Evolutionary conservation across 2,113 vertebrate species (phyloP).

Genomic region (Acanthisitta chloris): DNA sequence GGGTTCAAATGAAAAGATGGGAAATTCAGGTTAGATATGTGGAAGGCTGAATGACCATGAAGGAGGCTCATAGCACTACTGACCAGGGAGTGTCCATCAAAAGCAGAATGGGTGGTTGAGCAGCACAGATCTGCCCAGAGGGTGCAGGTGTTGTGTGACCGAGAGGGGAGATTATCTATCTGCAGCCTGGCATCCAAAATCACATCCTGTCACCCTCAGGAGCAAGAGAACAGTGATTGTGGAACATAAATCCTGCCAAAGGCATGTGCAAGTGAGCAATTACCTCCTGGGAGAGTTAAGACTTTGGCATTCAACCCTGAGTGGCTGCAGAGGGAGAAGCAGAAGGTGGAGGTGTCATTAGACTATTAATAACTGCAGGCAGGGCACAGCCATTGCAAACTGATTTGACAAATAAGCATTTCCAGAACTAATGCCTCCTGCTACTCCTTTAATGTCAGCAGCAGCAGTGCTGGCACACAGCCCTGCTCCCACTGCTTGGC

Average conservation of each 20-base stretch:
- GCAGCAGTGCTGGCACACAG: neutral
- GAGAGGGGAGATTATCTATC: neutral
- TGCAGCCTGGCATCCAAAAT: neutral
- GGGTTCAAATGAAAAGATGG: neutral
- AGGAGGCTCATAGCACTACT: no score
- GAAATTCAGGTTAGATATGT: neutral
- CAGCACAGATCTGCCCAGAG: neutral
- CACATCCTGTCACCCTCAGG: neutral
- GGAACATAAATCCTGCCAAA: neutral
- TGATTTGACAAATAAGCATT: neutral
- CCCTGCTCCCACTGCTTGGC: neutral
- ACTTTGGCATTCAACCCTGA: neutral
- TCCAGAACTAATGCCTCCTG: neutral
- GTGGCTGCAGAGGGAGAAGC: neutral
- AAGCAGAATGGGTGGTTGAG: neutral
- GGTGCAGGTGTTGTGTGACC: neutral
- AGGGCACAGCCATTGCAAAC: neutral
- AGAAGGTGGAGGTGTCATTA: neutral
- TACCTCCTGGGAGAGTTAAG: neutral
- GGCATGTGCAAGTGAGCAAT: neutral
- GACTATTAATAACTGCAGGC: neutral
- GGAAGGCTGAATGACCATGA: no score
- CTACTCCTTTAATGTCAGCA: neutral
- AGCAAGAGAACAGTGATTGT: neutral
- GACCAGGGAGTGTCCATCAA: no score